These are phyloP conservation scores for Hippocampus guttulatus DNA, from an alignment of 2,113 vertebrate species.

Conservation along the genomic window DNA sequence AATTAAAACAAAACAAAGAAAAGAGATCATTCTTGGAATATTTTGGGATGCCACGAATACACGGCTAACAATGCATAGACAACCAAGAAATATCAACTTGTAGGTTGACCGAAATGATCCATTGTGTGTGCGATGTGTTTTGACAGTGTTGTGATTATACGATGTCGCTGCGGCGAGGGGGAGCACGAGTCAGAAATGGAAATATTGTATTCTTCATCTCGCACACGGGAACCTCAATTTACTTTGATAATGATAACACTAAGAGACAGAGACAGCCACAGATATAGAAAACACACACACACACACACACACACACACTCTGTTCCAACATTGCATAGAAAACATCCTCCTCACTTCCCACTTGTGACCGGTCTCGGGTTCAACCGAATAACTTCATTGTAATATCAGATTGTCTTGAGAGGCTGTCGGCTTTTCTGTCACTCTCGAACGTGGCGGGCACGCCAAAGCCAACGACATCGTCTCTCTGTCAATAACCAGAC, in stretches of 20 bases:
- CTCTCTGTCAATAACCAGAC: neutral
- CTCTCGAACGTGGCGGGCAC: neutral
- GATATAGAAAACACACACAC: conserved; percentile 33
- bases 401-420: conserved; percentile 23
- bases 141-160: conserved; percentile 64
- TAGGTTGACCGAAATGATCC: conserved; percentile 36
- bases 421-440: conserved; percentile 14
- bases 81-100: conserved; percentile 13
- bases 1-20: neutral
- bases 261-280: conserved; percentile 58
- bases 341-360: conserved; percentile 12
- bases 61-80: neutral
- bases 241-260: conserved; percentile 64
- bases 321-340: conserved; percentile 8
- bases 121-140: conserved; percentile 47
- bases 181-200: conserved; percentile 49
- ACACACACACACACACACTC: conserved; percentile 11
- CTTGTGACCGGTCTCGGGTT: conserved; percentile 12
- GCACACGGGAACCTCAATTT: conserved; percentile 51
- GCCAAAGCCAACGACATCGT: conserved; percentile 1
- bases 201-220: conserved; percentile 65
- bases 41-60: neutral
- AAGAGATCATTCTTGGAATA: neutral
- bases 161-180: conserved; percentile 29
- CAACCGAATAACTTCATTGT: conserved; percentile 14